A percentile compares a stretch with the other conserved stretches of the same genome.
These are phyloP conservation scores for Polypedilum pembai DNA, from an alignment of 1,140 invertebrate genomes.

Conservation along the genomic window DNA sequence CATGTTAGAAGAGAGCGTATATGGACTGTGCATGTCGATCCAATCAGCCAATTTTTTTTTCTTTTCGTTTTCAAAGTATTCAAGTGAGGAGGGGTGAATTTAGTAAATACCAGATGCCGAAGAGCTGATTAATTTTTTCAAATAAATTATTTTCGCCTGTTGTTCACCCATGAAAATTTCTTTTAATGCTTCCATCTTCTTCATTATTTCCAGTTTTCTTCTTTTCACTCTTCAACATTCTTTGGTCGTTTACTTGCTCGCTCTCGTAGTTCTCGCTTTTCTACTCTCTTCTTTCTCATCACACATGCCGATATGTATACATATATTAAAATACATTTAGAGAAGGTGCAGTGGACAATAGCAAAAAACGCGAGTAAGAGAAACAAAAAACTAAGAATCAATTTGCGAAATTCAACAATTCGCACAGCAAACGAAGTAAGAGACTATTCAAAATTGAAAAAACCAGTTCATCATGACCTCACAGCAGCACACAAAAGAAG, in stretches of 20 bases:
- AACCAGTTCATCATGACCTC: constrained; percentile 8
- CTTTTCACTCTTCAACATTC: background rate
- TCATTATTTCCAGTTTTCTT: constrained; percentile 21
- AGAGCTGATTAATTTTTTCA: constrained; percentile 17
- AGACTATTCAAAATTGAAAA: background rate
- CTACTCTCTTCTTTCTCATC: background rate
- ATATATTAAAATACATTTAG: constrained; percentile 5
- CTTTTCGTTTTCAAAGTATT: no score
- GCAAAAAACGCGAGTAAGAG: background rate
- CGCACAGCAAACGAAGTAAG: background rate
- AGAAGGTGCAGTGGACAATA: constrained; percentile 9
- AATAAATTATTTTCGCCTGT: constrained; percentile 24
- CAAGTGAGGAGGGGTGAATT: background rate
- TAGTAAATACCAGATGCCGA: constrained; percentile 25
- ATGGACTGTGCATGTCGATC: background rate
- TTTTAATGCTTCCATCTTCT: constrained; percentile 22
- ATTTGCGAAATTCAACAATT: constrained; percentile 13
- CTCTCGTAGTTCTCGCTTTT: background rate
- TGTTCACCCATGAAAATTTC: constrained; percentile 21
- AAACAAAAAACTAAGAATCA: constrained; percentile 7
- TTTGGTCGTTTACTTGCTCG: background rate
- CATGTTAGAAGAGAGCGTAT: background rate
- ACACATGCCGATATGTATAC: background rate
- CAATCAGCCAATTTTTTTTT: background rate
- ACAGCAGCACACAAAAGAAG: background rate